A percentile compares a stretch with the other conserved stretches of the same genome.
These are phyloP conservation scores for Corythornis vintsioides DNA, from an alignment of 2,113 vertebrate species.

Conservation along the genomic window DNA sequence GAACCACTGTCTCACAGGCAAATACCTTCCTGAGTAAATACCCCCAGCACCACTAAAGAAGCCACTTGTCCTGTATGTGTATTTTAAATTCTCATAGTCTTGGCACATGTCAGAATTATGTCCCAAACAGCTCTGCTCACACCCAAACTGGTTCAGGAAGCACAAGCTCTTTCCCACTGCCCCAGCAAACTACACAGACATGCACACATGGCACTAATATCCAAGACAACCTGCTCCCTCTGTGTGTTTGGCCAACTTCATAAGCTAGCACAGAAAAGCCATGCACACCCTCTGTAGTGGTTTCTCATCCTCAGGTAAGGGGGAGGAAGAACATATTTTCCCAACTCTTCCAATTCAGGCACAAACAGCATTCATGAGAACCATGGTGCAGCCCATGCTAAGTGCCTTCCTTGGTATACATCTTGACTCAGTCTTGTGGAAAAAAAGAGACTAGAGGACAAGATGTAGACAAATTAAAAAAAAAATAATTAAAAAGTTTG, in stretches of 20 bases:
- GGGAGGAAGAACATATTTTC: neutral
- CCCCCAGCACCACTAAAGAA: neutral
- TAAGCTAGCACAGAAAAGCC: neutral
- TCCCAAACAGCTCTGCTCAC: neutral
- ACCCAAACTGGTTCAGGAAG: neutral
- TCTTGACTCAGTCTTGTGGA: neutral
- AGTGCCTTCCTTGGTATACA: neutral
- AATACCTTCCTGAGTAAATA: neutral
- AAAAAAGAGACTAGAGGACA: neutral
- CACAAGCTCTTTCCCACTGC: neutral
- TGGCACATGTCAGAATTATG: fast-evolving
- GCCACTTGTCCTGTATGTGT: fast-evolving
- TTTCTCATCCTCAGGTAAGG: neutral
- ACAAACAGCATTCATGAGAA: neutral
- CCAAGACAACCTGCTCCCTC: neutral
- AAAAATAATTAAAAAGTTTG: neutral
- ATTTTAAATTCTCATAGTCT: neutral
- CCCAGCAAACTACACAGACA: neutral
- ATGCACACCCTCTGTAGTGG: fast-evolving
- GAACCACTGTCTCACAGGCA: neutral
- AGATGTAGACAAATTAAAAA: neutral
- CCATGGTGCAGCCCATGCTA: neutral
- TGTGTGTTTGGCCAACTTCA: neutral
- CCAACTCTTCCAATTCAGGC: neutral
- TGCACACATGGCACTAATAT: neutral